A percentile compares a stretch with the other conserved stretches of the same genome.
phyloP scores from a whole-genome alignment of 2,113 vertebrate species.

The Macrotus californicus region DNA sequence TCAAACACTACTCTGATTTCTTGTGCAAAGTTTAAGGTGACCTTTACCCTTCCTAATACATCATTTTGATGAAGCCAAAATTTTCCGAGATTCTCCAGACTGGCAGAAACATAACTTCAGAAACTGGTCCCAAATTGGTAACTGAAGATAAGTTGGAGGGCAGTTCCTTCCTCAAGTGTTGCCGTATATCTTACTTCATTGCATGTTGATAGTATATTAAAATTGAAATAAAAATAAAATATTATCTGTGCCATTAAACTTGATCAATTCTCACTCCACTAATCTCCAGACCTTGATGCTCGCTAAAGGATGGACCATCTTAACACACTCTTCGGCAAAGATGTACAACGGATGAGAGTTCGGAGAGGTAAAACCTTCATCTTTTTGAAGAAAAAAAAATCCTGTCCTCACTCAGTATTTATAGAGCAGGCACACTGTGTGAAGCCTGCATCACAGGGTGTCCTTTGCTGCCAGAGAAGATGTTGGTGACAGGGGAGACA shows the following conservation, averaged over 20 bases:
- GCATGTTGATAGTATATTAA: slow-evolving; percentile 75
- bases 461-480: slow-evolving; percentile 42
- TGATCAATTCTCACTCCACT: slow-evolving; percentile 66
- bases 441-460: background rate
- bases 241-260: slow-evolving; percentile 73
- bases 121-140: slow-evolving; percentile 69
- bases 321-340: slow-evolving; percentile 57
- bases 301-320: slow-evolving; percentile 30
- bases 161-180: slow-evolving; percentile 60
- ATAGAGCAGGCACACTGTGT: background rate
- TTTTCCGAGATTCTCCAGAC: slow-evolving; percentile 67
- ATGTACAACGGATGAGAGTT: background rate
- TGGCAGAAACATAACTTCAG: slow-evolving; percentile 69
- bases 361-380: slow-evolving; percentile 40
- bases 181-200: slow-evolving; percentile 72
- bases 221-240: slow-evolving; percentile 77
- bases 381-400: background rate
- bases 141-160: slow-evolving; percentile 65
- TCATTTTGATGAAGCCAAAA: slow-evolving; percentile 73
- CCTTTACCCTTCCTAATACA: slow-evolving; percentile 72
- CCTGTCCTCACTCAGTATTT: slow-evolving; percentile 49
- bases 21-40: slow-evolving; percentile 73
- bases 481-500: background rate
- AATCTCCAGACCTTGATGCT: slow-evolving; percentile 54
- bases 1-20: slow-evolving; percentile 66